Evolutionary conservation across 2,797 vertebrate genomes (phyloP), one percentile per base, ranked within the genome.

Genomic region (Coccyzus lansbergi): DNA sequence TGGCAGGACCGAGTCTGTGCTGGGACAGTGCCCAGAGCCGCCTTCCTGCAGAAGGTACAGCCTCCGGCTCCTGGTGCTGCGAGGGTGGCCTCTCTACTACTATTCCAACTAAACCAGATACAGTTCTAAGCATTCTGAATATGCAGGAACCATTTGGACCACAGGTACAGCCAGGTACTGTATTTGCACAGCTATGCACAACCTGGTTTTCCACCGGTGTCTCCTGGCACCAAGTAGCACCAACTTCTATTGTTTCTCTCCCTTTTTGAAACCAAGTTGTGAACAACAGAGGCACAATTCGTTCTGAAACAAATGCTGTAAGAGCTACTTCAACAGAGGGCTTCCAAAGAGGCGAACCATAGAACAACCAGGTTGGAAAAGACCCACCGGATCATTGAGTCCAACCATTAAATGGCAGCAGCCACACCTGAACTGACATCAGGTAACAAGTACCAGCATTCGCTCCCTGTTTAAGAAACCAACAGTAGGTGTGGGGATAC

Each of bases 401-500:
- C n/a, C n/a, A n/a, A n/a, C n/a, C n/a, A 28, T 4, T 15, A 7
- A 34, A 10, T 15, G 6, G 2, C 24, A 26, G 31, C 64, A 12
- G 38, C 58, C 65, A 2, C 22, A 65, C 60, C 36, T 6, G 22
- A 17, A 1, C 3, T 21, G 76, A 6, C 10, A 2, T 1, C 0
- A 8, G 13, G 36, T 53, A 10, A 56, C 55, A 7, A 2, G 0
- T 6, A 5, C 15, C n/a, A 28, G 48, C n/a, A 24, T 22, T 19
- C 28, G 42, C 31, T n/a, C 48, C 16, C 0, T 2, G 0, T 8
- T 18, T 15, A 17, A 3, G 28, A 13, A 31, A 2, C 29, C 46
- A 4, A 1, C 22, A 10, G 15, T 5, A 3, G 2, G 6, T 2
- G 3, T 4, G 48, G 24, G 49, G 48, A 6, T 5, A 8, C 2